Conservation (phyloP, 2,113 vertebrate species). For the Ia io region DNA sequence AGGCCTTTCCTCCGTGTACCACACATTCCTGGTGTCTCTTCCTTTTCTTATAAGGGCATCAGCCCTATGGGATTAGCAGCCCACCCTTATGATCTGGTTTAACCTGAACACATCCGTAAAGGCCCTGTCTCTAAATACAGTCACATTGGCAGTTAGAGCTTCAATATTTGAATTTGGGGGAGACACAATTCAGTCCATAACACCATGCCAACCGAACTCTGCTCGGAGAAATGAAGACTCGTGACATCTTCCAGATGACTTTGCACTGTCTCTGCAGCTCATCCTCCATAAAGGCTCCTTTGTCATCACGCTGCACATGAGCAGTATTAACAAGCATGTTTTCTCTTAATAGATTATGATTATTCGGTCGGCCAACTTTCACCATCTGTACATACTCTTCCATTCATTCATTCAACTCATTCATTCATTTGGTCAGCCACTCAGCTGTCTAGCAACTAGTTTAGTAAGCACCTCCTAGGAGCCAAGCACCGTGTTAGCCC, state of each 20-base stretch:
- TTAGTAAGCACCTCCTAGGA: not conserved
- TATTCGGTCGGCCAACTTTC: not conserved
- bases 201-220: not conserved
- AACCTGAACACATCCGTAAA: not conserved
- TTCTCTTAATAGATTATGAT: not conserved
- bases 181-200: not conserved
- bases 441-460: not conserved
- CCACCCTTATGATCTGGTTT: not conserved
- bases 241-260: not conserved
- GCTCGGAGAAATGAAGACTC: not conserved
- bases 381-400: not conserved
- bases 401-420: not conserved
- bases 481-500: not conserved
- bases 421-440: not conserved
- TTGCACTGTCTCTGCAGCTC: not conserved
- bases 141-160: not conserved
- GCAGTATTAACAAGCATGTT: not conserved
- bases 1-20: not conserved
- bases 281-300: not conserved
- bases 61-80: not conserved
- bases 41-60: not conserved
- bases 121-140: not conserved
- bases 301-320: fast-evolving
- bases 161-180: not conserved
- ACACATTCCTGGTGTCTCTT: not conserved